Evolutionary conservation across 2,888 invertebrate species (phyloP).

Genomic region (Drosophila sordidula): DNA sequence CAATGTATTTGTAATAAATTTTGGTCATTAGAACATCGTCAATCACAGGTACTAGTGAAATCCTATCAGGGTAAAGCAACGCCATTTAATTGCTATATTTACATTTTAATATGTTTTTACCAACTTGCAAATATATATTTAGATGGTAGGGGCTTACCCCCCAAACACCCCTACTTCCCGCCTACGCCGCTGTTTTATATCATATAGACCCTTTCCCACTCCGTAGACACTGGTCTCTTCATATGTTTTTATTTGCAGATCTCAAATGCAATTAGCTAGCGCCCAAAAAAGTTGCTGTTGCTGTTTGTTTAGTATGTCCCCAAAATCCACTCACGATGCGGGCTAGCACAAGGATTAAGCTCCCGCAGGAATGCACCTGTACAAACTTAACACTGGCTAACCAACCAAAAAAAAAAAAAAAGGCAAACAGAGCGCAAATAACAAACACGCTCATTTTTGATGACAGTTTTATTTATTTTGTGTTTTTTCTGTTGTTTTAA

Average conservation of each 20-base stretch:
- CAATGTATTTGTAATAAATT: no score
- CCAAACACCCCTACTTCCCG: no score
- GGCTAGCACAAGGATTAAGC: slow-evolving; percentile 45
- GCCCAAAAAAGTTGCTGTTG: slow-evolving; percentile 11
- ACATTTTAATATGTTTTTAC: no score
- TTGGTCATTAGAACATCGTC: no score
- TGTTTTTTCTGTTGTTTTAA: slow-evolving; percentile 1
- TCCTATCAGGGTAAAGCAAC: no score
- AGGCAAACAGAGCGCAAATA: slow-evolving; percentile 33
- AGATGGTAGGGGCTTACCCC: no score
- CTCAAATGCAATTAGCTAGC: slow-evolving; percentile 44
- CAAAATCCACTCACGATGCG: slow-evolving; percentile 43
- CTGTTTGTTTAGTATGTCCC: slow-evolving; percentile 26
- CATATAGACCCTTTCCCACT: not conserved
- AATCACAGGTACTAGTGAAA: no score
- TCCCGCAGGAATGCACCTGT: slow-evolving; percentile 50
- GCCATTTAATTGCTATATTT: no score
- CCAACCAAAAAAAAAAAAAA: slow-evolving; percentile 12
- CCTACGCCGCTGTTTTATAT: no score
- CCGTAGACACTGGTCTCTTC: not conserved
- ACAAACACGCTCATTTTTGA: slow-evolving; percentile 54
- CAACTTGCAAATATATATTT: no score
- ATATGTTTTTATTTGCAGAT: slow-evolving; percentile 11
- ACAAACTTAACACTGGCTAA: slow-evolving; percentile 20
- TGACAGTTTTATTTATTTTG: slow-evolving; percentile 16